These are phyloP conservation scores for Trachemys scripta DNA, from an alignment of 2,113 vertebrate species.

Conservation along the genomic window DNA sequence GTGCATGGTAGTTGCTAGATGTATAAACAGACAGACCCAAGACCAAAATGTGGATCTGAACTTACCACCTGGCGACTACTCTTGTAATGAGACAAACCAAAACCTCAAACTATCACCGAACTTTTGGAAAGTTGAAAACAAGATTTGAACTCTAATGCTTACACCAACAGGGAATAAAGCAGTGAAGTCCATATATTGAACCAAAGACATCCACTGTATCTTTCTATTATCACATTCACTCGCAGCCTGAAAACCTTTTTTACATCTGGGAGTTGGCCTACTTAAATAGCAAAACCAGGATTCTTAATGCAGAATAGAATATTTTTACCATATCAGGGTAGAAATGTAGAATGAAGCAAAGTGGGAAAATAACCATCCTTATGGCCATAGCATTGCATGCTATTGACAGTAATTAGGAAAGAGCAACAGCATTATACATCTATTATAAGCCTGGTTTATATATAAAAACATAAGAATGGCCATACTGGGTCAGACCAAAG, in stretches of 20 bases:
- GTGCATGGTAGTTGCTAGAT: neutral
- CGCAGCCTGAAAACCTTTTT: neutral
- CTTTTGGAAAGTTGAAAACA: neutral
- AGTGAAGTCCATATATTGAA: neutral
- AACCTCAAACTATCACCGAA: neutral
- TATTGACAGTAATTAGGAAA: neutral
- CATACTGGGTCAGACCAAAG: too few relatives aligned
- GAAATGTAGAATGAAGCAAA: neutral
- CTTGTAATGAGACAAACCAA: neutral
- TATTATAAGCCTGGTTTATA: neutral
- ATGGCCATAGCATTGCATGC: neutral
- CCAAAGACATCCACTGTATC: neutral
- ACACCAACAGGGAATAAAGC: neutral
- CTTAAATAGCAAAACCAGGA: neutral
- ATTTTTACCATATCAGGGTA: neutral
- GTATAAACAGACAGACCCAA: neutral
- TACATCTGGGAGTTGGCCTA: neutral
- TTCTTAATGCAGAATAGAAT: neutral
- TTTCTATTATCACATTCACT: neutral
- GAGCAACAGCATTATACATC: neutral
- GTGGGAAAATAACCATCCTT: neutral
- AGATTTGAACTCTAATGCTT: neutral
- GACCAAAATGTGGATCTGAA: neutral
- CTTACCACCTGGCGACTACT: neutral
- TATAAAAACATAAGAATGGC: neutral